Base-by-base conservation (phyloP, 2,888 invertebrate species). In the Ceraclea dissimilis region DNA sequence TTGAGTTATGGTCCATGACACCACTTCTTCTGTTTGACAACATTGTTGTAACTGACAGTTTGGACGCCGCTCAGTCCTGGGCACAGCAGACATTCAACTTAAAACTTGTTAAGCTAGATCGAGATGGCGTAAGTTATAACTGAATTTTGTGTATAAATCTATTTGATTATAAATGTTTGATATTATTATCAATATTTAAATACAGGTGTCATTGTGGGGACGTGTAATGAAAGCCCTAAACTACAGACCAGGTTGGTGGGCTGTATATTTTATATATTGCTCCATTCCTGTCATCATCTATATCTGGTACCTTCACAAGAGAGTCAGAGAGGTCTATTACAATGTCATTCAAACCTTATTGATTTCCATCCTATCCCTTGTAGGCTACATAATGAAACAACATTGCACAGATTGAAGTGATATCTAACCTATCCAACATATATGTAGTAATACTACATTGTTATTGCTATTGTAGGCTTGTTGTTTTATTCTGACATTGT, bases 1-100 rank as follows among this genome's bases (percentile, higher is more conserved):
- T 99, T 70, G 99, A 99, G 72, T 76, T 99, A 62, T 99, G 99
- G 99, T 95, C 98, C 4, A 98, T 99, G 94, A 93, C 94, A 0
- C 88, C 91, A 60, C 82, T 85, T 66, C 90, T 99, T 65, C 76
- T 94, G 57, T 99, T 99, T 75, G 99, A 99, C 76, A 98, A 98
- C 75, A 79, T 99, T 54, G 78, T 99, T 59, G 80, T 99, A 58
- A 89, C 96, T 0, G 93, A 97, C 70, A 87, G 91, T 66, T 74
- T 82, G 57, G 74, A 72, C 1, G 80, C 87, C 0, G 93, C 95
- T 0, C 80, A 83, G 20, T 79, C 84, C 53, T 96, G 90, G 84
- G 89, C 96, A 1, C 78, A 79, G 33, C 85, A 86, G 61, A 93
- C 93, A 1, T 99, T 88, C 76, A 83, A 85, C 58, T 76, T 92